Evolutionary conservation across 2,797 vertebrate genomes (phyloP).

Genomic region (Agapornis canus): DNA sequence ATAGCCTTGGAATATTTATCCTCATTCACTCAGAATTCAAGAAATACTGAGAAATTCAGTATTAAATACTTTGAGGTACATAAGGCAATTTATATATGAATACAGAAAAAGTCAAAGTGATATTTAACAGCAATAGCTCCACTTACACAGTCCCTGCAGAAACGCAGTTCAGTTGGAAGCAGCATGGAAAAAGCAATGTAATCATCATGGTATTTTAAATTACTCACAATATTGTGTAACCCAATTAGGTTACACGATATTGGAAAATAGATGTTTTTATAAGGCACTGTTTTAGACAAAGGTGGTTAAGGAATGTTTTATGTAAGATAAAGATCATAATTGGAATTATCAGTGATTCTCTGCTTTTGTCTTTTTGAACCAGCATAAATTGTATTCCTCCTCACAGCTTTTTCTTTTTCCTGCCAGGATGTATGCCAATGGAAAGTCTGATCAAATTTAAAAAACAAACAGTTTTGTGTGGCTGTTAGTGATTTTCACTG

Average conservation of each 20-base stretch:
- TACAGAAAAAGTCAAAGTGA: constrained; percentile 27
- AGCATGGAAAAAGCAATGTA: background rate
- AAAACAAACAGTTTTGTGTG: constrained; percentile 71
- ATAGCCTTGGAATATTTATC: constrained; percentile 2
- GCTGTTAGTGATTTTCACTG: constrained; percentile 69
- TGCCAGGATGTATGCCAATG: constrained; percentile 67
- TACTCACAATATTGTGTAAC: constrained; percentile 18
- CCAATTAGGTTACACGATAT: background rate
- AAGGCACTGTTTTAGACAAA: background rate
- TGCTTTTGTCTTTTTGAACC: constrained; percentile 27
- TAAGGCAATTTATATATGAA: background rate
- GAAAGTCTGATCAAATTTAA: constrained; percentile 76
- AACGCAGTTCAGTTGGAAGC: constrained; percentile 16
- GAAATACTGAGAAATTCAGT: too few species aligned
- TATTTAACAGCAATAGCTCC: constrained; percentile 17
- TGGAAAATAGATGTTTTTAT: constrained; percentile 11
- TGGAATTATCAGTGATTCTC: background rate
- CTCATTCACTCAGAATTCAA: background rate
- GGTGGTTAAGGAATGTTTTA: background rate
- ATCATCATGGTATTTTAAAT: constrained; percentile 14
- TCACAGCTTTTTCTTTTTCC: background rate
- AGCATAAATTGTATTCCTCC: constrained; percentile 49
- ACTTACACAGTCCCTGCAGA: background rate
- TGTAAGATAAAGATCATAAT: background rate
- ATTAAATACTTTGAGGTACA: background rate